These are phyloP conservation scores for Catocala fraxini DNA, from an alignment of 2,888 invertebrate genomes.

Conservation along the genomic window DNA sequence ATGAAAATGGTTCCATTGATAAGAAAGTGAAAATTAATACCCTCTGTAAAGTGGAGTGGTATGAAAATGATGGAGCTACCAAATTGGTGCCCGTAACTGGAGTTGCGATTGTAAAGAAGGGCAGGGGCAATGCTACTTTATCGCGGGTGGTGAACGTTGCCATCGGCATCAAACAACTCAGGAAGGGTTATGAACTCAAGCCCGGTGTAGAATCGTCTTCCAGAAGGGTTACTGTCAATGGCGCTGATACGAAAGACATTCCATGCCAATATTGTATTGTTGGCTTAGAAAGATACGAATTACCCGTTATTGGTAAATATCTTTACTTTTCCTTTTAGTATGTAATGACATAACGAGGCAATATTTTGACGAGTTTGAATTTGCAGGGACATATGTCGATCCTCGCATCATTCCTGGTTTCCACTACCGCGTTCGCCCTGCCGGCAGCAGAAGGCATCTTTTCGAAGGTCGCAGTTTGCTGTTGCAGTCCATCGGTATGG, in stretches of 20 bases:
- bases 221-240: constrained; percentile 89
- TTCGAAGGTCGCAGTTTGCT: constrained; percentile 89
- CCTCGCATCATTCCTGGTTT: constrained; percentile 91
- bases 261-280: constrained; percentile 90
- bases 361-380: neutral
- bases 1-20: constrained; percentile 83
- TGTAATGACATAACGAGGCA: neutral
- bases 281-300: constrained; percentile 89
- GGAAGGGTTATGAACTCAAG: constrained; percentile 88
- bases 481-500: constrained; percentile 90
- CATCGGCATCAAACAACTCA: constrained; percentile 85
- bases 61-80: constrained; percentile 88
- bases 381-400: constrained; percentile 91
- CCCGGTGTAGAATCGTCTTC: constrained; percentile 90
- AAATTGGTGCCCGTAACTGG: constrained; percentile 89
- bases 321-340: neutral
- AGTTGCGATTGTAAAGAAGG: constrained; percentile 85
- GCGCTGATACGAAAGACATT: constrained; percentile 89
- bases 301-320: constrained; percentile 90
- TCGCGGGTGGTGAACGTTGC: constrained; percentile 87
- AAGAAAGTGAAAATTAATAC: constrained; percentile 89
- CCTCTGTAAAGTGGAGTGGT: constrained; percentile 90
- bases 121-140: constrained; percentile 83
- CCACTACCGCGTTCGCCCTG: constrained; percentile 90
- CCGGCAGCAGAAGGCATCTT: constrained; percentile 88